A percentile compares a stretch with the other conserved stretches of the same genome.
Conservation (phyloP, 2,888 invertebrate species). For the Baronia brevicornis region DNA sequence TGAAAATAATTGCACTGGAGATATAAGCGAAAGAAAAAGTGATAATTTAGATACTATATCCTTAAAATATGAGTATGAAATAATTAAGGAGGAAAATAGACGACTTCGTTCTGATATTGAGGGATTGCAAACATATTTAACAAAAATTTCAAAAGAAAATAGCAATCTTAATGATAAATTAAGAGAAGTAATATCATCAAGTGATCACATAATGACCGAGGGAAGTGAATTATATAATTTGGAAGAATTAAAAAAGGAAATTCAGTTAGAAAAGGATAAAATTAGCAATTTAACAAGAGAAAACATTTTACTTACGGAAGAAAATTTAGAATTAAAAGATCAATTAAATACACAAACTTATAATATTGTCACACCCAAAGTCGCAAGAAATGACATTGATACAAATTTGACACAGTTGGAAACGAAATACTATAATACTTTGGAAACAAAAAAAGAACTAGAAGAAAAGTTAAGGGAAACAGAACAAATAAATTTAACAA, state of each 20-base stretch:
- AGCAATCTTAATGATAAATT: constrained; percentile 62
- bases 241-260: constrained; percentile 38
- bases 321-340: constrained; percentile 68
- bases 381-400: constrained; percentile 21
- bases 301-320: constrained; percentile 60
- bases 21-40: constrained; percentile 14
- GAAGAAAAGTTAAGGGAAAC: constrained; percentile 51
- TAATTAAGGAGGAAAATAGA: constrained; percentile 57
- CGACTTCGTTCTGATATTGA: constrained; percentile 63
- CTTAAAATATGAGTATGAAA: constrained; percentile 40
- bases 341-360: constrained; percentile 56
- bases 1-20: constrained; percentile 17
- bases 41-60: constrained; percentile 24
- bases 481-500: constrained; percentile 54
- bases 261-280: constrained; percentile 47
- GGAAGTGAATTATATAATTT: constrained; percentile 37
- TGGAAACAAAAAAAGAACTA: constrained; percentile 43
- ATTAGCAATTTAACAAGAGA: constrained; percentile 61
- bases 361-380: constrained; percentile 22
- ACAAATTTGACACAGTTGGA: constrained; percentile 26
- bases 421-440: constrained; percentile 46
- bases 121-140: constrained; percentile 62
- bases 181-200: constrained; percentile 57
- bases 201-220: constrained; percentile 48
- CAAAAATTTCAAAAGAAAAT: constrained; percentile 69